These are phyloP conservation scores for Conus betulinus DNA, from an alignment of 1,140 invertebrate genomes.

Conservation along the genomic window DNA sequence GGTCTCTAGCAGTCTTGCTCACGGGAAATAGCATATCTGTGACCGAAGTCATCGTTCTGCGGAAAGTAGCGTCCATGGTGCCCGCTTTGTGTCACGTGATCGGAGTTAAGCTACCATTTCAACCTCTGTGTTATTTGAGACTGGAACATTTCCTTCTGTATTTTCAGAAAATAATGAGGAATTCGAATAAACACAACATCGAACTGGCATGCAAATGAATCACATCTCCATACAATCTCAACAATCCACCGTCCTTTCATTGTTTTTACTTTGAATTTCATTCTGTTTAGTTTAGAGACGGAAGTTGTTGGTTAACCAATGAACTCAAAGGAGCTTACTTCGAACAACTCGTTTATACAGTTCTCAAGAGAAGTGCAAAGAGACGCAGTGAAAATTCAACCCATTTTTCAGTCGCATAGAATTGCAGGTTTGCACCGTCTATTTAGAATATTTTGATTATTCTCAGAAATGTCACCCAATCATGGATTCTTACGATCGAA, in stretches of 20 bases:
- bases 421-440: no score
- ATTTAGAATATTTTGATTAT: no score
- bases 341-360: not conserved
- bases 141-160: not conserved
- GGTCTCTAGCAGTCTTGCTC: constrained; percentile 64
- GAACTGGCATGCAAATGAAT: no score
- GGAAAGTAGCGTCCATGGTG: constrained; percentile 67
- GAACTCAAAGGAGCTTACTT: constrained; percentile 23
- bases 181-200: no score
- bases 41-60: constrained; percentile 73
- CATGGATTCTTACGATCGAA: no score
- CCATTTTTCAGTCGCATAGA: no score
- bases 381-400: no score
- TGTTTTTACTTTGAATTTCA: not conserved
- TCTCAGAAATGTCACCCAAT: no score
- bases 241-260: not conserved
- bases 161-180: no score
- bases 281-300: not conserved
- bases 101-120: constrained; percentile 4
- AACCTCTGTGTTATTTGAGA: not conserved
- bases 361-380: no score
- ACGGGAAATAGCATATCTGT: constrained; percentile 78
- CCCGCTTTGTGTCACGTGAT: constrained; percentile 57
- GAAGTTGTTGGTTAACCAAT: constrained; percentile 22
- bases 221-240: no score